Base-by-base conservation (phyloP, 1,140 invertebrate species). In the Ruditapes philippinarum region DNA sequence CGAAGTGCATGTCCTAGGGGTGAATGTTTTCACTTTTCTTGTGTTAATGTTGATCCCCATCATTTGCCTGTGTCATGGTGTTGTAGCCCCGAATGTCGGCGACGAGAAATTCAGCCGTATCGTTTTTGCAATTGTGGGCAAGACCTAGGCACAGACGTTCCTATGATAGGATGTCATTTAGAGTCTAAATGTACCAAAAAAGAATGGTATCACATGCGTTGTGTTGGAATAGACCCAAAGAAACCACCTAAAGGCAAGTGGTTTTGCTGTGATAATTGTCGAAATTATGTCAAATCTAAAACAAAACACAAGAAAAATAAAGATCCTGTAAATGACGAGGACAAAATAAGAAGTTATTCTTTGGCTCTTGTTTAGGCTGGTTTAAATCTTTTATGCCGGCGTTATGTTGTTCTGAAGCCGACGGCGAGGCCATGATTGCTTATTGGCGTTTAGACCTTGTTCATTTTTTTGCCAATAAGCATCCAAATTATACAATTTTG, bases 351-450 rank as follows among this genome's bases (percentile, higher is more conserved):
- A 49, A 74, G 42, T n/a, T 91, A 89, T 40, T 76, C 49, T 11
- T 42, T 36, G 40, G 86, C 73, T 14, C 36, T 92, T 19, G n/a
- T 62, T 19, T 92, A 88, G 91, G 49, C 62, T 25, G 90, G 90
- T 33, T 51, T 92, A n/a, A 92, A 91, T 78, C 51, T 91, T 31
- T 79, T 91, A 22, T 81, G 89, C 73, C 54, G 90, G 12, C 45
- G 89, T 31, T 90, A 92, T 73, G 91, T 85, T 5, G 83, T 92
- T 9, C 68, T 70, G 88, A 92, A 83, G 85, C 60, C 1, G 90
- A 92, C 45, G 91, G 90, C 0, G 81, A 91, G 19, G 90, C 70
- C 11, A 91, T 92, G 68, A 73, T 91, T 11, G 25, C 74, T 28
- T 79, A 73, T 65, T 91, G 85, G 88, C 49, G 31, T 28, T n/a